Evolutionary conservation across 2,797 vertebrate species (phyloP), one percentile per base, ranked within the genome.

Genomic region (Peromyscus melanophrys): DNA sequence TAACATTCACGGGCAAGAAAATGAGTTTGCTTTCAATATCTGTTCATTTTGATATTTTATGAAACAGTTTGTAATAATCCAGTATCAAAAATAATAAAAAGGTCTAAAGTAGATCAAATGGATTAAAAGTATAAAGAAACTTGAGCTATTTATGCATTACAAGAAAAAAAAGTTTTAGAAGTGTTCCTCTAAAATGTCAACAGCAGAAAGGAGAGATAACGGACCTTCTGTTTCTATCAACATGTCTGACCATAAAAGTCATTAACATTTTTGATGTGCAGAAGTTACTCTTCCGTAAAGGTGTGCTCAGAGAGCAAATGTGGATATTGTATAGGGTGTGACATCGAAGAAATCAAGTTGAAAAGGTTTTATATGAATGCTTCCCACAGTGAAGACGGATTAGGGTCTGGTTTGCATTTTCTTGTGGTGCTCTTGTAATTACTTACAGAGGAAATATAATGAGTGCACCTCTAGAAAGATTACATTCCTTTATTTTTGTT

Each of bases 211-310:
- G 25, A 73, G 43, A 14, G 34, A 87, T 29, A n/a, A 40, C 49
- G 83, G 89, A 71, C 11, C 1, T 95, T 92, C 83, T 57, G 52
- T 85, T 84, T 90, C 77, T 83, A 81, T 67, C 12, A 63, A 61
- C 27, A 13, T 65, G 52, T 86, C 55, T 82, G 31, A 75, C 4
- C 3, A 29, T 57, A 57, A 87, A 78, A 92, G 14, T 25, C 6
- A 55, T 29, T 9, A 16, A 80, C 37, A 84, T 19, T 13, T 67
- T 87, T 92, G 81, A 40, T 55, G 2, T 59, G 1, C 2, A 76
- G 31, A 75, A 95, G 88, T 90, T 81, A 78, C 61, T 96, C 52
- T 92, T 61, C 77, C 21, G 0, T 14, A 82, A 90, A 67, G 40
- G 10, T 29, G 4, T 40, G 61, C 17, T 93, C 27, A 11, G 59